Base-by-base conservation (phyloP, 2,113 vertebrate genomes). In the Notechis scutatus region DNA sequence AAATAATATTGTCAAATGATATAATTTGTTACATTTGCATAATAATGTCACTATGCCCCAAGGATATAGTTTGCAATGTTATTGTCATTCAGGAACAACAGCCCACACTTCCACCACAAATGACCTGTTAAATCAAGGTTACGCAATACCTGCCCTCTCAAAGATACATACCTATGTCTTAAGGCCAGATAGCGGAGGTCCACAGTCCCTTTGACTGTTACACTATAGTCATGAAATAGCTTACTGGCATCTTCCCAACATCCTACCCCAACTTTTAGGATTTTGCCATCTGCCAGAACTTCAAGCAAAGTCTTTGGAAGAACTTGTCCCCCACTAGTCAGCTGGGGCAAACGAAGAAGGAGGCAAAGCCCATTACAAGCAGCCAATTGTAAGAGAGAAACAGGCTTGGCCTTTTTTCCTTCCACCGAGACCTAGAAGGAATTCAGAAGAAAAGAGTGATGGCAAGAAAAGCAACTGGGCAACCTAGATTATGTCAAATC, bases 191-290 rank as follows among this genome's bases (percentile, higher is more conserved):
- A 98, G 0, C 99, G 98, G 91, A 99, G 97, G 95, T 99, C 99
- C 86, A 99, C 94, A 0, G 96, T 98, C 4, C 98, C 98, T n/a
- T 96, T 96, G 55, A 99, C 97, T 4, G 97, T 23, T 92, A 99
- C 95, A 20, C 98, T 97, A 10, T 99, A 99, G 96, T 99, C 99
- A 8, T 98, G 97, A 6, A 98, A 96, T 88, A 99, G 96, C 1
- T 98, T 99, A 94, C 97, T 98, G 91, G 98, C 98, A 47, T 99
- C 99, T 96, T 99, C 99, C 59, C 98, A 98, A 96, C 98, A 99
- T 6, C 98, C 99, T 14, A 99, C 99, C 2, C 99, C 99, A 1
- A 99, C 99, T 95, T 99, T 99, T 85, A 99, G 94, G 50, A 99
- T 93, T 85, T 91, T 94, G 1, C 96, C 95, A 94, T 99, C 98